phyloP scores from a whole-genome alignment of 2,888 invertebrate genomes.

The Meteorus colon region DNA sequence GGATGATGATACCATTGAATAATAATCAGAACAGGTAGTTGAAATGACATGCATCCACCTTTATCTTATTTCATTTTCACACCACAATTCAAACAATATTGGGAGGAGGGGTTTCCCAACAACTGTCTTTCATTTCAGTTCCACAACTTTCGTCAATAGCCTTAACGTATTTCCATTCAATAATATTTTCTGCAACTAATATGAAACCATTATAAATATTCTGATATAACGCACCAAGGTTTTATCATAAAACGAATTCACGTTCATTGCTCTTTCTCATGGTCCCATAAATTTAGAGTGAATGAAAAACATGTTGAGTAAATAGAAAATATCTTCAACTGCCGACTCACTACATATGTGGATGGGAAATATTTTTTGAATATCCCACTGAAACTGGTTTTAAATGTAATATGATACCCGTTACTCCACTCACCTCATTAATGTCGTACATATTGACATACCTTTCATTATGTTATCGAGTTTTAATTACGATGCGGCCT shows the following conservation, averaged over 20 bases:
- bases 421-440: background rate
- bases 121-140: background rate
- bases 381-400: background rate
- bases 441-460: background rate
- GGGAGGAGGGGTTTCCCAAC: background rate
- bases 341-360: too few relatives aligned
- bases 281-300: too few relatives aligned
- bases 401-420: background rate
- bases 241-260: too few relatives aligned
- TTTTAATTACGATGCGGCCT: background rate
- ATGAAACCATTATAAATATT: background rate
- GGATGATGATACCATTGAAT: constrained; percentile 6
- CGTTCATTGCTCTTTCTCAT: too few relatives aligned
- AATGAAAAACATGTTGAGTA: too few relatives aligned
- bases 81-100: constrained; percentile 35
- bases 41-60: constrained; percentile 14
- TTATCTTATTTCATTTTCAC: constrained; percentile 18
- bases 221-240: background rate
- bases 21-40: constrained; percentile 30
- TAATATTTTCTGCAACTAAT: background rate
- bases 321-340: too few relatives aligned
- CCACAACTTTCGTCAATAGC: constrained; percentile 47
- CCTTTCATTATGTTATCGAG: background rate
- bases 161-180: background rate
- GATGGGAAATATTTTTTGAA: too few relatives aligned